A percentile compares a stretch with the other conserved stretches of the same genome.
phyloP scores from a whole-genome alignment of 2,888 invertebrate genomes.

The Drosophila neotestacea region DNA sequence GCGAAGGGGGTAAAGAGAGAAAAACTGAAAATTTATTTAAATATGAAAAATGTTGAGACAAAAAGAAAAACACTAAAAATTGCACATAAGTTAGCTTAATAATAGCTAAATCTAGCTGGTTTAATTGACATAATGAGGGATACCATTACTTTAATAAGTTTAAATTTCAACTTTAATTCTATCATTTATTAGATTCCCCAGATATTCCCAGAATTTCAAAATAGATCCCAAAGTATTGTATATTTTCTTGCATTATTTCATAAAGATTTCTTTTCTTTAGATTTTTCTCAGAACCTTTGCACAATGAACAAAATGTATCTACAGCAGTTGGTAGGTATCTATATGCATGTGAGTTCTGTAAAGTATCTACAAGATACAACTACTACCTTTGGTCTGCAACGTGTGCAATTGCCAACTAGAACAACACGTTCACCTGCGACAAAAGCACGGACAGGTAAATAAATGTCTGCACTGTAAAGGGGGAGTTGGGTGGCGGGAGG shows the following conservation, averaged over 20 bases:
- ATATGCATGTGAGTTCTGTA: not conserved
- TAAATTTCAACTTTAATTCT: not conserved
- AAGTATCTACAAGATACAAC: constrained; percentile 33
- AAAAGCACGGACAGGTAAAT: constrained; percentile 62
- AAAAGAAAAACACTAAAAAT: not conserved
- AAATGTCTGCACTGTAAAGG: constrained; percentile 28
- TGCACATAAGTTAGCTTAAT: not conserved
- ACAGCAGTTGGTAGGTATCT: constrained; percentile 2
- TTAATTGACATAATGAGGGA: not conserved
- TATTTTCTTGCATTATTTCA: constrained; percentile 1
- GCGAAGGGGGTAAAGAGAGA: not conserved
- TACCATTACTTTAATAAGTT: not conserved
- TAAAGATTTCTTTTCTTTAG: constrained; percentile 12
- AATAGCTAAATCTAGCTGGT: constrained; percentile 12
- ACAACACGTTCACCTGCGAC: constrained; percentile 78
- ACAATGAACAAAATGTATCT: constrained; percentile 7
- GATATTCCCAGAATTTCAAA: not conserved
- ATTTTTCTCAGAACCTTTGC: constrained; percentile 2
- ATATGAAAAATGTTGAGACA: constrained; percentile 2
- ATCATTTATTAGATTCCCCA: not conserved
- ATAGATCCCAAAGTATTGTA: not conserved
- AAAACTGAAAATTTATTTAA: not conserved
- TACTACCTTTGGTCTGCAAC: constrained; percentile 45
- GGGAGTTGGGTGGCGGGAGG: not conserved
- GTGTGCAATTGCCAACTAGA: constrained; percentile 80